phyloP scores from a whole-genome alignment of 2,797 vertebrate species.

The Aeoliscus strigatus region DNA sequence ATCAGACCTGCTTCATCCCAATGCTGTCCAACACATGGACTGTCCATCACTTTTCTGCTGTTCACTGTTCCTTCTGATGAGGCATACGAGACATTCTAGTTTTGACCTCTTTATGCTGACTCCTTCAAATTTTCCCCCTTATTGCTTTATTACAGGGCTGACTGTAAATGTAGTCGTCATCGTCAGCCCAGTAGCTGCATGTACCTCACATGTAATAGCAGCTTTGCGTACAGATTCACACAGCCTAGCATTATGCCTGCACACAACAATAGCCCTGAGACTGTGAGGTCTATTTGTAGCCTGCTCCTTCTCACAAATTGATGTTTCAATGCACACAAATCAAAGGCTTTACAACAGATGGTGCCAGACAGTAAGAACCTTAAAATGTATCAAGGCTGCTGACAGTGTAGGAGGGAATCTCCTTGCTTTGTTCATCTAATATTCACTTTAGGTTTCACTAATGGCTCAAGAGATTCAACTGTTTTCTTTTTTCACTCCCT shows the following conservation, averaged over 20 bases:
- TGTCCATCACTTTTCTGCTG: no score
- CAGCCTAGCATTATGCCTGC: conserved; percentile 55
- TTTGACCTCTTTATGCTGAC: no score
- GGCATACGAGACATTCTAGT: no score
- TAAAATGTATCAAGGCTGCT: conserved; percentile 37
- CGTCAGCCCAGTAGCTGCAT: conserved; percentile 24
- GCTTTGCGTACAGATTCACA: conserved; percentile 39
- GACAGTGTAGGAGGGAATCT: conserved; percentile 25
- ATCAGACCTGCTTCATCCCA: no score
- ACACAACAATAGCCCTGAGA: conserved; percentile 56
- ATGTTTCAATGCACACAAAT: conserved; percentile 66
- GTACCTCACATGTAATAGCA: conserved; percentile 48
- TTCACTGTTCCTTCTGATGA: no score
- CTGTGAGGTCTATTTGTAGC: conserved; percentile 55
- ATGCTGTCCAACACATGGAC: no score
- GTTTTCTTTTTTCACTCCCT: not conserved
- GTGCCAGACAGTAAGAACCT: conserved; percentile 53
- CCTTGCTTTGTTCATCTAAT: conserved; percentile 38
- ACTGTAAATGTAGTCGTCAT: conserved; percentile 33
- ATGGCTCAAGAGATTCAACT: conserved; percentile 12
- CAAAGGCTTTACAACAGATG: conserved; percentile 52
- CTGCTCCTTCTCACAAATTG: conserved; percentile 54
- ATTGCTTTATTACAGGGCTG: conserved; percentile 42
- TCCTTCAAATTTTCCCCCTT: no score
- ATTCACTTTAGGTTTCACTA: conserved; percentile 27